These are phyloP conservation scores for Rhinogobius similis DNA, from an alignment of 2,113 vertebrate species.

Conservation along the genomic window DNA sequence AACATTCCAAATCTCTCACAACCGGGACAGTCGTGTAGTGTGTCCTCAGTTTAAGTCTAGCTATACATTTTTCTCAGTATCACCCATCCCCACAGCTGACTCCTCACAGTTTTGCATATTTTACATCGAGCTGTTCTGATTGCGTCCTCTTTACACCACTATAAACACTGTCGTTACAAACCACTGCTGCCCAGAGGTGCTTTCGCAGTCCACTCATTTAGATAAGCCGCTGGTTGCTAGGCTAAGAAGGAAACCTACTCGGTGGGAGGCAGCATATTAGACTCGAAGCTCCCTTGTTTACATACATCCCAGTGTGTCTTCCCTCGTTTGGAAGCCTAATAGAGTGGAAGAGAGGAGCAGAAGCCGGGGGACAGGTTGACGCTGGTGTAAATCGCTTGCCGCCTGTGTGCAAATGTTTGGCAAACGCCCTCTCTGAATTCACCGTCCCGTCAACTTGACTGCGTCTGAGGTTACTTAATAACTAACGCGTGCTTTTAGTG, in stretches of 20 bases:
- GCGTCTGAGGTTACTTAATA: conserved; percentile 47
- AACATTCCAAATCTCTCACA: no score
- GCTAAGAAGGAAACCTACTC: conserved; percentile 2
- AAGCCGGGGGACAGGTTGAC: background rate
- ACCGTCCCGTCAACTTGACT: conserved; percentile 7
- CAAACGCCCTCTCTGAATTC: conserved; percentile 13
- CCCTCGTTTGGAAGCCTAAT: conserved; percentile 22
- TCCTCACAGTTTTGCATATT: no score
- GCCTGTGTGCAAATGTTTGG: conserved; percentile 12
- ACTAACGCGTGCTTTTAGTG: conserved; percentile 58
- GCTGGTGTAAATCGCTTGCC: background rate
- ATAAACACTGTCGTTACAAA: background rate
- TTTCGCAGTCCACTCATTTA: background rate
- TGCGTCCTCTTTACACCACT: background rate
- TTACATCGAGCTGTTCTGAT: no score
- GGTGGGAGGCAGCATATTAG: background rate
- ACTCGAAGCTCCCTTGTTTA: conserved; percentile 14
- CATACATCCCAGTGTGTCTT: conserved; percentile 16
- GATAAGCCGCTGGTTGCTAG: conserved; percentile 23
- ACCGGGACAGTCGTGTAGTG: no score
- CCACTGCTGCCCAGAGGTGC: conserved; percentile 11
- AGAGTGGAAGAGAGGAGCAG: conserved; percentile 18
- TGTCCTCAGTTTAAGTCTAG: no score
- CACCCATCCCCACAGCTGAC: no score
- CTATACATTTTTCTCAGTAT: no score